Base-by-base conservation (phyloP, 2,888 invertebrate genomes). In the Eristalis intricaria region DNA sequence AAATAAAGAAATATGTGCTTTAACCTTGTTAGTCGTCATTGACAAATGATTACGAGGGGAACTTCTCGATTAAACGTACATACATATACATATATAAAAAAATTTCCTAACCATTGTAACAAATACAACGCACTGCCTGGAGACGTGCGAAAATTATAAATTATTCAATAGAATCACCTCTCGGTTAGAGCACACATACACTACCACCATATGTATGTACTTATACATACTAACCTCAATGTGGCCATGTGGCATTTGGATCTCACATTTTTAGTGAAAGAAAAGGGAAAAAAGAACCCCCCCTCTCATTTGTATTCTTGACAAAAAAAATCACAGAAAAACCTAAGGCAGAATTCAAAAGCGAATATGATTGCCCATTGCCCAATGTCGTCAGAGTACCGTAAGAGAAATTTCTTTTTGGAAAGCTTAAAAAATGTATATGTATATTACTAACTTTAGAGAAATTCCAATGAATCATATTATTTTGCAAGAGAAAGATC, bases 321-420 rank as follows among this genome's bases (percentile, higher is more conserved):
- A 50, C 50, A 50, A 50, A 50, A 50, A 50, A 50, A 60, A 60
- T 15, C 13, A 60, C 26, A 26, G 26, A 26, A 15, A 1, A 13
- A 60, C 23, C 8, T 23, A 15, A 1, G 60, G 58, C 58, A 58
- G 7, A 22, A 23, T 8, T 22, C 60, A 60, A 60, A 60, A 60
- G 23, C 23, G 5, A 26, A 26, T 23, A 26, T 60, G 7, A 60
- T 19, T 23, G 50, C 13, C 50, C 63, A 19, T 22, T 26, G 32
- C 15, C 23, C 64, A 1, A 4, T 56, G 15, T 22, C 10, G 13
- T 13, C n/a, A 1, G 50, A 50, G 23, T 68, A 61, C 61, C 60
- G 66, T 35, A 80, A 81, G 68, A 81, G 74, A 81, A 81, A 81
- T 74, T 74, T 64, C 22, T 35, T 38, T 64, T 75, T 23, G 74